A percentile compares a stretch with the other conserved stretches of the same genome.
phyloP scores from a whole-genome alignment of 2,113 vertebrate species.

The Phalacrocorax aristotelis region DNA sequence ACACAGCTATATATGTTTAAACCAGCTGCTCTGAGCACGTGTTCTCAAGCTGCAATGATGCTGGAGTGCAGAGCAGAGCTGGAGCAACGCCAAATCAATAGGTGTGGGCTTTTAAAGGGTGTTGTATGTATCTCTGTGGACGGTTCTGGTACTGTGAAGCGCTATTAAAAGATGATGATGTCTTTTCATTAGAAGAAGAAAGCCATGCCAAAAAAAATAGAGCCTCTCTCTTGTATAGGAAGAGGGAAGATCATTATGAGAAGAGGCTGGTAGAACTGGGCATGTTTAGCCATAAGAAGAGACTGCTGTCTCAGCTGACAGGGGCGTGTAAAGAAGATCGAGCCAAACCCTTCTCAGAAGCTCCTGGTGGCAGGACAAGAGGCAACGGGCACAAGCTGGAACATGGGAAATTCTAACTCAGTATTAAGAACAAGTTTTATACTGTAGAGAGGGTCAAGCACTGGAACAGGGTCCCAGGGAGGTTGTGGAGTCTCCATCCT shows the following conservation, averaged over 20 bases:
- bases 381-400: neutral
- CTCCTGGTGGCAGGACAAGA: fast-evolving
- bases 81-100: neutral
- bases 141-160: neutral
- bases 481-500: neutral
- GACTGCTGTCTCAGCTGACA: neutral
- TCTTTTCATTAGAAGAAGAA: neutral
- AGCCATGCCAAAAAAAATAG: neutral
- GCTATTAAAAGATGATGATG: neutral
- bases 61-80: neutral
- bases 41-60: neutral
- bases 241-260: neutral
- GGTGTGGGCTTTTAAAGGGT: neutral
- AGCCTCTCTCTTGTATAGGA: neutral
- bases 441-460: neutral
- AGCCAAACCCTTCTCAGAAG: neutral
- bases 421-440: neutral
- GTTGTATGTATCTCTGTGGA: neutral
- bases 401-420: neutral
- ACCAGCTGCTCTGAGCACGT: neutral
- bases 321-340: neutral
- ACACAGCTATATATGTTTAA: neutral
- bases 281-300: neutral
- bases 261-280: neutral
- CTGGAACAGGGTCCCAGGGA: neutral